Evolutionary conservation across 2,888 invertebrate genomes (phyloP).

Genomic region (Hemaris fuciformis): DNA sequence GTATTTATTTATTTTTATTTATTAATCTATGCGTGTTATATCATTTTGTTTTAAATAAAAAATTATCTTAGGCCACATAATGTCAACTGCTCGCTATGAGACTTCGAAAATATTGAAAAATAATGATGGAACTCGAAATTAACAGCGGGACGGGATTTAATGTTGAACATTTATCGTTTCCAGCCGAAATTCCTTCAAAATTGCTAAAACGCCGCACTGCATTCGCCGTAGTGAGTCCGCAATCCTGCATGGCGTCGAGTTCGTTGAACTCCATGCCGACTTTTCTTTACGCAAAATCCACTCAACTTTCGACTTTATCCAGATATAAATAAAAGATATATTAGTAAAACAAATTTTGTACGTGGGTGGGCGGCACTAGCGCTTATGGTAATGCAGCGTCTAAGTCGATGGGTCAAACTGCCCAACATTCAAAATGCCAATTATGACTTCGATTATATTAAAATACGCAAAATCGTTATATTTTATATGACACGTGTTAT

Average conservation of each 20-base stretch:
- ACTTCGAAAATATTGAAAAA: too few species aligned
- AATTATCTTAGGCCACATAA: too few species aligned
- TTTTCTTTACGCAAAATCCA: constrained; percentile 31
- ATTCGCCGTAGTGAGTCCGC: constrained; percentile 37
- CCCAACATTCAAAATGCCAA: background rate
- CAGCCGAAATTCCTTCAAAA: background rate
- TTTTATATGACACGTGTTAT: too few species aligned
- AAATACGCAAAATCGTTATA: background rate
- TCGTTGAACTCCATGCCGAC: constrained; percentile 48
- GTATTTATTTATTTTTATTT: too few species aligned
- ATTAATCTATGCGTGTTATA: too few species aligned
- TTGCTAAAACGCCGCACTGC: constrained; percentile 16
- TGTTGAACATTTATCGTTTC: background rate
- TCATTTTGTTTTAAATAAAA: too few species aligned
- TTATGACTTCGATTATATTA: constrained; percentile 22
- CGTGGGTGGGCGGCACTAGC: constrained; percentile 1
- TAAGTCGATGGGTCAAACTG: constrained; percentile 1
- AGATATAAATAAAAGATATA: background rate
- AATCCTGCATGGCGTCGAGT: constrained; percentile 35
- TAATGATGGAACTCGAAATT: too few species aligned
- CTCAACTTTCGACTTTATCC: constrained; percentile 26
- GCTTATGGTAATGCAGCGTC: constrained; percentile 24
- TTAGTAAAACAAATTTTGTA: background rate
- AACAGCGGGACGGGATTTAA: background rate
- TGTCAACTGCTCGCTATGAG: too few species aligned